Evolutionary conservation across 2,888 invertebrate species (phyloP).

Genomic region (Willowsia nigromaculata): DNA sequence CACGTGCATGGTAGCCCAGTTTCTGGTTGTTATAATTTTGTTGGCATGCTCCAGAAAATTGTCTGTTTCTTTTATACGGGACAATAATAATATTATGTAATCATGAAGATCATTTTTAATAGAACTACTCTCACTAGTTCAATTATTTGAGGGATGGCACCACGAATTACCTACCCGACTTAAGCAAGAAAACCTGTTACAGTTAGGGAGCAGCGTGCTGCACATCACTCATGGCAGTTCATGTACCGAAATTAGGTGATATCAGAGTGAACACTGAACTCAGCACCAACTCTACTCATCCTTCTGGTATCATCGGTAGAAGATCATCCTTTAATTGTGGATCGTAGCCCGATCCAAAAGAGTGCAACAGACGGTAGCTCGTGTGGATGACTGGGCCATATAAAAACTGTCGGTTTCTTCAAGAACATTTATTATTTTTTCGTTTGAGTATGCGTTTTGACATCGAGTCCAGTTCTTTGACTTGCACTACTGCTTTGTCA

Average conservation of each 20-base stretch:
- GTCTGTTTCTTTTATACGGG: background rate
- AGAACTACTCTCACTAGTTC: constrained; percentile 20
- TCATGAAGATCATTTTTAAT: background rate
- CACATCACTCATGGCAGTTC: constrained; percentile 1
- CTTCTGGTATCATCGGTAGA: background rate
- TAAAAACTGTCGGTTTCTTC: constrained; percentile 56
- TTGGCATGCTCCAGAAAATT: background rate
- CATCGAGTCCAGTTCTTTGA: constrained; percentile 55
- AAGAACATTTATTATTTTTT: constrained; percentile 1
- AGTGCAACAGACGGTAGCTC: constrained; percentile 45
- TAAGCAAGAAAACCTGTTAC: constrained; percentile 37
- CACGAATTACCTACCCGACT: background rate
- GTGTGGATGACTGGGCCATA: background rate
- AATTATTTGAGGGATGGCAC: background rate
- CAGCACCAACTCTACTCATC: background rate
- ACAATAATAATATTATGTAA: constrained; percentile 20
- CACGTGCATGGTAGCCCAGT: background rate
- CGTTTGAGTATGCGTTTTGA: constrained; percentile 4
- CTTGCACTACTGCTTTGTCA: constrained; percentile 31
- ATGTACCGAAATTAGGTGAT: constrained; percentile 4
- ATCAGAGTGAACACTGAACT: background rate
- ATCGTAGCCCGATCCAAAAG: background rate
- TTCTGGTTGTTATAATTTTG: background rate
- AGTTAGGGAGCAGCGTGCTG: background rate
- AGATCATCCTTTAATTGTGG: constrained; percentile 18